phyloP scores from a whole-genome alignment of 2,113 vertebrate genomes.

The Dicerorhinus sumatrensis region DNA sequence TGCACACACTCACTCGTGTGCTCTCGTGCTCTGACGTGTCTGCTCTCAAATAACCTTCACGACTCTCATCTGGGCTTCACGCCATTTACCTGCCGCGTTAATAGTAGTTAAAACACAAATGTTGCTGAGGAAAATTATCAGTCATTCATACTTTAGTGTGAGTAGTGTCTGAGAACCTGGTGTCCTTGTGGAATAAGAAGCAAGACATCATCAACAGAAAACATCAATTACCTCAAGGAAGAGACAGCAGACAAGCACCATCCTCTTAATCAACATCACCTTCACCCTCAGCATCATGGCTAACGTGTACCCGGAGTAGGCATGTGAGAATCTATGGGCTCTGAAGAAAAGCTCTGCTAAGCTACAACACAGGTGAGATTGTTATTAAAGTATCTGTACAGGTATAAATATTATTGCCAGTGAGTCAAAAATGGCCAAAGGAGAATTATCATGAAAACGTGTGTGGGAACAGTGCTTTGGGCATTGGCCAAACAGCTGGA shows the following conservation, averaged over 20 bases:
- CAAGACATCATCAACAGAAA: not conserved
- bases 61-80: not conserved
- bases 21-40: too few species aligned
- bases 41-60: not conserved
- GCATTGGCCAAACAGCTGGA: not conserved
- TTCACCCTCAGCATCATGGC: not conserved
- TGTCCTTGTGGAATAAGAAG: not conserved
- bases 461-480: not conserved
- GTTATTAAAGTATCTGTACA: not conserved
- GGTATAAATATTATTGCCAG: not conserved
- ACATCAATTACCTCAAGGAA: not conserved
- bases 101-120: not conserved
- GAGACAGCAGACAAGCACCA: not conserved
- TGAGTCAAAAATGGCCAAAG: not conserved
- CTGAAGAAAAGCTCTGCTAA: not conserved
- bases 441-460: not conserved
- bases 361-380: not conserved
- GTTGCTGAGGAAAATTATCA: not conserved
- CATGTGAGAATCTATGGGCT: not conserved
- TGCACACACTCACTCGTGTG: rapidly evolving
- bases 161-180: not conserved
- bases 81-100: not conserved
- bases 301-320: not conserved
- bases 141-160: not conserved
- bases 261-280: not conserved